Base-by-base conservation (phyloP, 1,140 invertebrate species). In the Orchesella cincta region DNA sequence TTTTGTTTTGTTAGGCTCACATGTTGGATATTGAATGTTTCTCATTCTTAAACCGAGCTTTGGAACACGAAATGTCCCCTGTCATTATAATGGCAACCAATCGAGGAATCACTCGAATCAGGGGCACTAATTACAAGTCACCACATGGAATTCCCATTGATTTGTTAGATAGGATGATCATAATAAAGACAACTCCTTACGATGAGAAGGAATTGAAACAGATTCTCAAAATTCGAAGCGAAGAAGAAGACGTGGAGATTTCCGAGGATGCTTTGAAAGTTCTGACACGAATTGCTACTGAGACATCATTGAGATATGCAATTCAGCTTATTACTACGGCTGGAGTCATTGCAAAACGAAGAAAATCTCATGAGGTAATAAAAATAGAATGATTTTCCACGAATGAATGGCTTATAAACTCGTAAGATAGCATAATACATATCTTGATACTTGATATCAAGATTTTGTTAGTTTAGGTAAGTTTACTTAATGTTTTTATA, bases 1-100 rank as follows among this genome's bases (percentile, higher is more conserved):
- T 46, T 8, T 46, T 46, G 39, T 18, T 46, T 5, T 46, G 18
- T 46, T 88, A 94, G 89, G 95, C 96, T 0, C 98, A 99, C 84
- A 99, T 99, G 97, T 86, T 99, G 78, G 98, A 99, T 83, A 96
- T 99, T 71, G 97, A 99, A 85, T 99, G 97, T 85, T 99, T 99
- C 86, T 98, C 97, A 0, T 99, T 95, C 85, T 86, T 99, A 0
- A 99, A 99, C 87, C 90, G 97, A 64, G 97, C 97, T 0, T 86
- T 99, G 29, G 98, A 99, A 84, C 94, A 93, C 81, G 97, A 99
- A 83, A 97, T 98, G 90, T 93, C 97, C 0, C 98, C 98, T 0
- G 92, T 99, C 31, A 92, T 99, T 1, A 96, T 99, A 12, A 98
- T 99, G 94, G 98, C 98, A 0, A 99, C 97, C n/a, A 99, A 99